These are phyloP conservation scores for Poeciliopsis prolifica DNA, from an alignment of 2,113 vertebrate genomes.

Conservation along the genomic window DNA sequence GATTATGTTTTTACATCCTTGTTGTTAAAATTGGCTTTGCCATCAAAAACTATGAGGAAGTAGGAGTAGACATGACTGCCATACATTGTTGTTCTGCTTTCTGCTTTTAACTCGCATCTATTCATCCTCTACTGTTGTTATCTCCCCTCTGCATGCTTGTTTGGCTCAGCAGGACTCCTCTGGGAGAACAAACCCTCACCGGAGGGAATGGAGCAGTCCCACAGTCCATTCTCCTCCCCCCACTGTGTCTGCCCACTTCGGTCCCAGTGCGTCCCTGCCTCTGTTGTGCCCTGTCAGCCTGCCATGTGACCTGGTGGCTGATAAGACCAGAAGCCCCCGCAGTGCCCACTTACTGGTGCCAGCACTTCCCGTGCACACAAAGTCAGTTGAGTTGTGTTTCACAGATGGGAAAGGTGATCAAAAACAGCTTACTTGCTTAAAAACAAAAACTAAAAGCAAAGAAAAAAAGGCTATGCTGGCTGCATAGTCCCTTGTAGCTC, in stretches of 20 bases:
- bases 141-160: slow-evolving; percentile 76
- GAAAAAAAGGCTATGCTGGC: slow-evolving; percentile 52
- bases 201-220: slow-evolving; percentile 44
- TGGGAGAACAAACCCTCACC: slow-evolving; percentile 72
- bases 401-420: slow-evolving; percentile 65
- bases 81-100: slow-evolving; percentile 53
- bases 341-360: slow-evolving; percentile 65
- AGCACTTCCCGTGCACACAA: slow-evolving; percentile 68
- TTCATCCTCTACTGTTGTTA: slow-evolving; percentile 72
- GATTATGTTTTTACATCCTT: slow-evolving; percentile 12
- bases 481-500: slow-evolving; percentile 15
- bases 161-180: slow-evolving; percentile 75
- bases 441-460: slow-evolving; percentile 28
- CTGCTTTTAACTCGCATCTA: slow-evolving; percentile 60
- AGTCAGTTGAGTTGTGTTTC: slow-evolving; percentile 56
- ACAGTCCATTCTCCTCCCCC: slow-evolving; percentile 35
- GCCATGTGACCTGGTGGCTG: slow-evolving; percentile 68
- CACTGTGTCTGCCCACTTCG: slow-evolving; percentile 44
- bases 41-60: slow-evolving; percentile 39
- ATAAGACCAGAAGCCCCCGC: slow-evolving; percentile 72
- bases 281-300: slow-evolving; percentile 56
- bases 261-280: slow-evolving; percentile 49
- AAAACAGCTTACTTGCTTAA: slow-evolving; percentile 60
- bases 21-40: slow-evolving; percentile 30
- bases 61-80: slow-evolving; percentile 29